A percentile compares a stretch with the other conserved stretches of the same genome.
phyloP scores from a whole-genome alignment of 2,113 vertebrate genomes.

The Mesocricetus auratus region DNA sequence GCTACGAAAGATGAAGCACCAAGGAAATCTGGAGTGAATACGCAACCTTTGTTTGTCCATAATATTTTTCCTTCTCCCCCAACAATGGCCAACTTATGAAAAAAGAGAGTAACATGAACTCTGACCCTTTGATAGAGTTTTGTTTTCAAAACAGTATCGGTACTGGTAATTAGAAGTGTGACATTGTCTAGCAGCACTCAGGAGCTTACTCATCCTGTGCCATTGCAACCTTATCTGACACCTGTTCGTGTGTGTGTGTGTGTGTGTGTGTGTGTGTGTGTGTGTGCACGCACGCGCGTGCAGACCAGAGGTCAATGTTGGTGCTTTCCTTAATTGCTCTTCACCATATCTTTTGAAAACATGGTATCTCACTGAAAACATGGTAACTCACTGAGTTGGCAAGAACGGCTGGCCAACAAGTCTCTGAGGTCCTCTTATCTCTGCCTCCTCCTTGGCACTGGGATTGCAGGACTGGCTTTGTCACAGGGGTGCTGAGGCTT shows the following conservation, averaged over 20 bases:
- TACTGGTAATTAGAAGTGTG: not conserved
- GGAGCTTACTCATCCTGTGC: not conserved
- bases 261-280: not conserved
- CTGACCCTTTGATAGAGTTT: not conserved
- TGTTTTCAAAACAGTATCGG: rapidly evolving
- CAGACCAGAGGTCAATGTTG: not conserved
- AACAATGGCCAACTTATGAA: not conserved
- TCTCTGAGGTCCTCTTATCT: not conserved
- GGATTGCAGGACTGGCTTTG: not conserved
- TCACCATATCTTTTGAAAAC: not conserved
- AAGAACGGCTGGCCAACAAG: not conserved
- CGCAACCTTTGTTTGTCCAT: not conserved
- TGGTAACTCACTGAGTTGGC: not conserved
- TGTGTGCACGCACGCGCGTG: not conserved
- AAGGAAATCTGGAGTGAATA: not conserved
- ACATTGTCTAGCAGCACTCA: not conserved
- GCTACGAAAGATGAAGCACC: rapidly evolving
- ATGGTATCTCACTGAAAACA: not conserved
- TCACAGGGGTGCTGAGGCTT: not conserved
- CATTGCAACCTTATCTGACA: not conserved
- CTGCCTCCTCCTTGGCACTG: not conserved
- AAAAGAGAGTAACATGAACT: not conserved
- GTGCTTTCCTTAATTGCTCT: not conserved
- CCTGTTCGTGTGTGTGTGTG: not conserved
- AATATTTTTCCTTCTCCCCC: not conserved